Evolutionary conservation across 2,888 invertebrate genomes (phyloP).

Genomic region (Tetragonisca angustula): DNA sequence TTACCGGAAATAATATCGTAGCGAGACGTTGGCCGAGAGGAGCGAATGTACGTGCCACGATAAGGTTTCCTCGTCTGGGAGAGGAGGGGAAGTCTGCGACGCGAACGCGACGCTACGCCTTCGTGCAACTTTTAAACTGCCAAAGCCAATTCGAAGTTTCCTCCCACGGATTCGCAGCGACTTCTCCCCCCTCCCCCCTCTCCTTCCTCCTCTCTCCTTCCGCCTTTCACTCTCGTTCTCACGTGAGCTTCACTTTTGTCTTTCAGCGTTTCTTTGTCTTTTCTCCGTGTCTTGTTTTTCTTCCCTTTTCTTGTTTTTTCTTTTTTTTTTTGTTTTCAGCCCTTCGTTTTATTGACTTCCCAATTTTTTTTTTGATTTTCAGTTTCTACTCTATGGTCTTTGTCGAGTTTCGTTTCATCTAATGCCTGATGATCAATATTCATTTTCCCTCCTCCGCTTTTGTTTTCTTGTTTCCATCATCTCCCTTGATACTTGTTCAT

Average conservation of each 20-base stretch:
- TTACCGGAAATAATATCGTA: constrained; percentile 72
- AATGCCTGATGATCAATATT: no score
- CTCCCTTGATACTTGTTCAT: not conserved
- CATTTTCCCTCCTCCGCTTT: not conserved
- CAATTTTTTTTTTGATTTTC: no score
- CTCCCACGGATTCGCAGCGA: constrained; percentile 37
- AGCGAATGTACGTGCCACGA: constrained; percentile 58
- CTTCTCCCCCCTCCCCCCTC: constrained; percentile 15
- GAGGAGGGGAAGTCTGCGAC: no score
- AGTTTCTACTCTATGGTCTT: no score
- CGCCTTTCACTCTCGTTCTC: not conserved
- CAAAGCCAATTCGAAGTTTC: constrained; percentile 72
- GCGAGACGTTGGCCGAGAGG: constrained; percentile 45
- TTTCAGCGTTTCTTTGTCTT: not conserved
- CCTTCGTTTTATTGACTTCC: no score
- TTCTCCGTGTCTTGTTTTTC: not conserved
- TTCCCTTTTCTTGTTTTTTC: no score
- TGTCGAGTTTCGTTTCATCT: no score
- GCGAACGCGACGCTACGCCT: constrained; percentile 54
- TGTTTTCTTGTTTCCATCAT: no score
- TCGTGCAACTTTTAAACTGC: constrained; percentile 75
- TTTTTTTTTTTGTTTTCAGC: not conserved
- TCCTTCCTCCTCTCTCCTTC: not conserved
- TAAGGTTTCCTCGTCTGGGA: constrained; percentile 51
- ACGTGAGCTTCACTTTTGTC: not conserved